Base-by-base conservation (phyloP, 2,797 vertebrate genomes). In the Parambassis ranga region DNA sequence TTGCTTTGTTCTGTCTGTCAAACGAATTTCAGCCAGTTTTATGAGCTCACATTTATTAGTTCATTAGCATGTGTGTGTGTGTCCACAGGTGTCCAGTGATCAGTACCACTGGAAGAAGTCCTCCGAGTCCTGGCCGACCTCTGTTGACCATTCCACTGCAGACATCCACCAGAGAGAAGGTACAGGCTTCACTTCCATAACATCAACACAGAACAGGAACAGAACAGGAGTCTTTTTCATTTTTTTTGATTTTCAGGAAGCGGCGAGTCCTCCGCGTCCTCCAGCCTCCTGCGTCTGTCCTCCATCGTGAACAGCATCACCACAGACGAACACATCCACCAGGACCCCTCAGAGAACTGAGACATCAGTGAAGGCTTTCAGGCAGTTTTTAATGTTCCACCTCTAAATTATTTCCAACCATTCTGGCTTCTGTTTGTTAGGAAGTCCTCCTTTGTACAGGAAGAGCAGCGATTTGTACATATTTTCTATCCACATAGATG, bases 281-380 rank as follows among this genome's bases (percentile, higher is more conserved):
- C 94, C 86, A 98, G 97, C 79, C 95, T 98, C 10, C 94, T 94
- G 36, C 94, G 94, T 15, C 94, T 99, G 32, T 98, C 96, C 20
- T 99, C 96, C 22, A 99, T 99, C 41, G 97, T 99, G 79, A 93
- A 98, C 92, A 98, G 97, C 78, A 98, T 99, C 86, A 94, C 95
- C 64, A 95, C 83, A 0, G 94, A 95, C 23, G 94, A 96, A 18
- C 96, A 94, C 55, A 79, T 88, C 26, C 83, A 68, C 44, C 82
- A 63, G 13, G 94, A 93, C 44, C 90, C 52, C 6, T 62, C 71
- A 1, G 87, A 87, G 71, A 89, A 89, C 83, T 91, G 71, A 91
- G 68, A 22, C 42, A 9, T 42, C 0, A 23, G 35, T 10, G 0
- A 43, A 41, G 6, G 55, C 18, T 9, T 28, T 28, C n/a, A 22